These are phyloP conservation scores for Sarcophaga caerulescens DNA, from an alignment of 2,888 invertebrate genomes.

Conservation along the genomic window DNA sequence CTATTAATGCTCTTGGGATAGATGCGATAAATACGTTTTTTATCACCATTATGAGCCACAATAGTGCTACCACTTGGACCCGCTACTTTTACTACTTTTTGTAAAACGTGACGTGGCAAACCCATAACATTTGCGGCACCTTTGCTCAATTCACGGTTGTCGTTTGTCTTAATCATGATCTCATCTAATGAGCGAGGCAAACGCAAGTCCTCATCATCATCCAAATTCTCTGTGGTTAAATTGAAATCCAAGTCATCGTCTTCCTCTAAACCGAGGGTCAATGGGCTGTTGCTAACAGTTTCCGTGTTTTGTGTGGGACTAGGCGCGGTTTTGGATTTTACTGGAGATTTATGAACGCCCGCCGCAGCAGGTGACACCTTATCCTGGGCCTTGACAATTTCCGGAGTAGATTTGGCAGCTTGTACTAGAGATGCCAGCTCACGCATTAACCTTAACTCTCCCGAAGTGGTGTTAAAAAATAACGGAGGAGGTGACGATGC, in stretches of 20 bases:
- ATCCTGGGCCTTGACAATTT: constrained; percentile 48
- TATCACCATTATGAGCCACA: constrained; percentile 58
- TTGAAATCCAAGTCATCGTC: constrained; percentile 15
- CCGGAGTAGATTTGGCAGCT: constrained; percentile 72
- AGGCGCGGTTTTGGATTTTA: too few species aligned
- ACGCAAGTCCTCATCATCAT: constrained; percentile 17
- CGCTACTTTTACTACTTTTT: constrained; percentile 68
- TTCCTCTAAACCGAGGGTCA: constrained; percentile 33
- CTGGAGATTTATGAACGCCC: background rate
- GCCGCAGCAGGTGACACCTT: background rate
- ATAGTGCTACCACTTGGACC: constrained; percentile 38
- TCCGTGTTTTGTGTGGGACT: background rate
- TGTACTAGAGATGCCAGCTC: constrained; percentile 74
- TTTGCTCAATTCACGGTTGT: background rate
- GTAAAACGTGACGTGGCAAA: constrained; percentile 57
- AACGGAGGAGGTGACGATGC: constrained; percentile 37
- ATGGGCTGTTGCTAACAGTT: background rate
- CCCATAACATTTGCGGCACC: background rate
- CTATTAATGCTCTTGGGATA: constrained; percentile 48
- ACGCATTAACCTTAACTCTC: constrained; percentile 73
- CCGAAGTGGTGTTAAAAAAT: constrained; percentile 61
- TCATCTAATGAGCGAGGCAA: constrained; percentile 47
- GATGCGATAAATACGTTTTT: constrained; percentile 67
- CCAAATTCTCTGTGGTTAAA: constrained; percentile 23
- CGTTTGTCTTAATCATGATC: constrained; percentile 7